phyloP scores from a whole-genome alignment of 30 jellyfish, hydroid and myxozoan genomes.

The Hydractinia symbiolongicarpus region DNA sequence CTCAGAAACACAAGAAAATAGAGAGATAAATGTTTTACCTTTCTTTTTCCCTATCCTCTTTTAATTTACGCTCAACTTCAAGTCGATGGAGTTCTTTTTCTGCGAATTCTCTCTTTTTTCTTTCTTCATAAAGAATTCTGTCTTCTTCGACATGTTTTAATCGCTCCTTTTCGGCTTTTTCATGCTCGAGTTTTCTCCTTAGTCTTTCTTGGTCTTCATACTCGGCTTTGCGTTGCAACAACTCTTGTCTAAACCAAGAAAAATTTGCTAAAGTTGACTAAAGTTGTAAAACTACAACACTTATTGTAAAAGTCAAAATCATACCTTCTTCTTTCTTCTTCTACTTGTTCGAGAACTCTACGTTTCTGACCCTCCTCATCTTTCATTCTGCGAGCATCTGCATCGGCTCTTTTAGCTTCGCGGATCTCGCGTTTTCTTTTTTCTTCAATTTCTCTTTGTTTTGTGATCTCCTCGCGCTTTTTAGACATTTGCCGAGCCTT shows the following conservation, averaged over 20 bases:
- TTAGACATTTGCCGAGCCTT: conserved; percentile 16
- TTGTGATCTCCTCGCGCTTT: conserved; percentile 57
- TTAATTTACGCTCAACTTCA: conserved; percentile 31
- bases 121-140: conserved; percentile 53
- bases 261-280: background rate
- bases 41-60: conserved; percentile 46
- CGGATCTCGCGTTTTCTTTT: conserved; percentile 58
- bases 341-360: conserved; percentile 48
- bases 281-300: background rate
- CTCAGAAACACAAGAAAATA: background rate
- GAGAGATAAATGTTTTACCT: conserved; percentile 7
- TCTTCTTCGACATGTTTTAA: conserved; percentile 51
- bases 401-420: conserved; percentile 78
- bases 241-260: conserved; percentile 34
- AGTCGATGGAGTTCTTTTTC: conserved; percentile 42
- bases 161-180: conserved; percentile 58
- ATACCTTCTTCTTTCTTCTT: conserved; percentile 63
- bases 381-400: conserved; percentile 65
- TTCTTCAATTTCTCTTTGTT: conserved; percentile 66
- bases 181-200: conserved; percentile 56
- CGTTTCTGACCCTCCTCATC: conserved; percentile 65
- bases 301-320: background rate
- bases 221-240: conserved; percentile 57
- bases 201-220: conserved; percentile 75
- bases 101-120: conserved; percentile 67